Evolutionary conservation across 2,113 vertebrate genomes (phyloP), one percentile per base, ranked within the genome.

Genomic region (Nerophis ophidion): DNA sequence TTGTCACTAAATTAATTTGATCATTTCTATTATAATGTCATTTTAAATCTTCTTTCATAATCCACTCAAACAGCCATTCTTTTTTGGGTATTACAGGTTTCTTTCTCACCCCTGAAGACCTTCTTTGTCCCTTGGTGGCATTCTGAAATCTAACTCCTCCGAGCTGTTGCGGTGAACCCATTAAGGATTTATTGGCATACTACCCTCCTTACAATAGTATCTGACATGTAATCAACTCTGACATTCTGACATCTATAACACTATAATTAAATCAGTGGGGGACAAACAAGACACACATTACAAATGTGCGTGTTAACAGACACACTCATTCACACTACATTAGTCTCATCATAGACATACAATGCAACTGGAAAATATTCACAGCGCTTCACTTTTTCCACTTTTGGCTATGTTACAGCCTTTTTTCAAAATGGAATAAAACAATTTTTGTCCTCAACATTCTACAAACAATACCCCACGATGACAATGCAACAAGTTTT

Each of bases 141-240:
- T 17, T 38, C 44, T 56, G 42, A 33, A 66, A 56, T 60, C 15
- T 16, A 53, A 8, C 8, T 40, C n/a, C 40, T 61, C n/a, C 38
- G 46, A 57, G 49, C n/a, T 61, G 45, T 52, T 49, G 35, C 57
- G 60, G 42, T 60, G 15, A 68, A 60, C 42, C 34, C 34, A 13
- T 15, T 45, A 19, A 48, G 51, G 12, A 60, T 45, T 40, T 14
- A 17, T 19, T 63, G 35, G 6, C 15, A 5, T 48, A 48, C 14
- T 34, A 36, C 45, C 55, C 8, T 68, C 15, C 34, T 59, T 36
- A 61, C 19, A n/a, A 9, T 35, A 44, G 52, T 62, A 26, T 46
- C 46, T 46, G 15, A 50, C 46, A 58, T 33, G 16, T 33, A 35
- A n/a, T 54, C 34, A 36, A 35, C 8, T 54, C 52, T 54, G 52